Conservation (phyloP, 2,113 vertebrate genomes). For the Aleadryas rufinucha region DNA sequence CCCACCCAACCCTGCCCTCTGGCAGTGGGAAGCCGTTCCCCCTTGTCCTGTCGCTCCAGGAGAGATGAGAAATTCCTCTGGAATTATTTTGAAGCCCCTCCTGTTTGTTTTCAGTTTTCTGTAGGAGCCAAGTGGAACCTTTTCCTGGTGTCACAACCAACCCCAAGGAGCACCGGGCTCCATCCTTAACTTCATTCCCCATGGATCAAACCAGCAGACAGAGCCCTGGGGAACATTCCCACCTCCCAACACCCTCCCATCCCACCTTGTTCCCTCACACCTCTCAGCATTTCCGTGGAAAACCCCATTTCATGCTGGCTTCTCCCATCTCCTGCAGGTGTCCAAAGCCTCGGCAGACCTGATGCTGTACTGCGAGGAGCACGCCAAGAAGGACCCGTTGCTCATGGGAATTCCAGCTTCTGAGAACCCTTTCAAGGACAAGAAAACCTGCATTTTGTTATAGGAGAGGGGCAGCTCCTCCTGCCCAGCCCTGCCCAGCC, state of each 20-base stretch:
- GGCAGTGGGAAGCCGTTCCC: neutral
- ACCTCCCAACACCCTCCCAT: neutral
- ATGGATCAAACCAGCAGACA: neutral
- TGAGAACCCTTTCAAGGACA: slow-evolving; percentile 99
- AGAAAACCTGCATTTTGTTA: slow-evolving; percentile 90
- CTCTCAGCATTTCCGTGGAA: neutral
- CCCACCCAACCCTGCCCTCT: neutral
- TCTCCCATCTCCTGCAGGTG: slow-evolving; percentile 68
- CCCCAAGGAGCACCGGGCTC: accelerated
- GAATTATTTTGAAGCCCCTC: neutral
- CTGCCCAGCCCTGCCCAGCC: neutral
- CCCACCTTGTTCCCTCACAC: neutral
- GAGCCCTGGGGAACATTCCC: accelerated
- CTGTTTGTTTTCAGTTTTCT: neutral
- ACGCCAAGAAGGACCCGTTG: slow-evolving; percentile 87
- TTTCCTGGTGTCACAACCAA: neutral
- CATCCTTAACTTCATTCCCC: neutral
- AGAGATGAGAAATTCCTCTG: neutral
- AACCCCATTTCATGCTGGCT: accelerated
- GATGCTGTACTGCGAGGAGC: slow-evolving; percentile 89
- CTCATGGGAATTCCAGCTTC: slow-evolving; percentile 91
- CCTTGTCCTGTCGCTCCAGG: neutral
- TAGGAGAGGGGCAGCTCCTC: slow-evolving; percentile 68
- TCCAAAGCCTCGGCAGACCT: slow-evolving; percentile 93
- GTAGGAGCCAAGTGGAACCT: accelerated